Evolutionary conservation across 2,888 invertebrate genomes (phyloP), one percentile per base, ranked within the genome.

Genomic region (Drepanosiphum platanoidis): DNA sequence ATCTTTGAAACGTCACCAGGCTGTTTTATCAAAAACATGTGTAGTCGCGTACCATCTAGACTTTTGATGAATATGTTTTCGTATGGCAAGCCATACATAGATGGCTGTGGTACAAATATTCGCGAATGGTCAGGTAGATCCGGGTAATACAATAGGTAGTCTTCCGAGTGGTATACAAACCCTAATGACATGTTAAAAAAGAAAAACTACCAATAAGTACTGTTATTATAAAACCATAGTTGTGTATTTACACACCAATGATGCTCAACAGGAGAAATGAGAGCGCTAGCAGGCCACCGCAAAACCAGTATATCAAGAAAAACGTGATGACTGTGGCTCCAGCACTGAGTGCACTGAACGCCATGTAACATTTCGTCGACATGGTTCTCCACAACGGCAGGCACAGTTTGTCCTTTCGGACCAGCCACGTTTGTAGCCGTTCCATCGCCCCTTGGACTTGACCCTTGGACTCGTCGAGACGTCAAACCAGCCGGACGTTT

Each of bases 101-200:
- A 94, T 15, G 97, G 98, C 87, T 95, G 93, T 86, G 96, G 94
- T 86, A 98, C 94, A 90, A 95, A 97, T 72, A 95, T 92, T 88
- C 97, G 92, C 0, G 97, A 96, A 90, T 97, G 96, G 27, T 94
- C 92, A 58, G 97, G 97, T 88, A 96, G 92, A 89, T 96, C 95
- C 5, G 98, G 97, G 90, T 96, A 96, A 90, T 95, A 98, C 5
- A 98, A 90, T 72, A 97, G 91, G 88, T 93, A 92, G 90, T 96
- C 97, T 90, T 97, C 96, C 82, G 94, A 94, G 89, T 94, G 94
- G 90, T 97, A 97, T 78, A 97, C 91, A 88, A 95, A 92, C 86
- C 94, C 96, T 95, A 89, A 64, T 90, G 36, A 36, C 82, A n/a
- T 81, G 30, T 36, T n/a, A n/a, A n/a, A n/a, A n/a, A n/a, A n/a